Evolutionary conservation across 2,113 vertebrate species (phyloP), one percentile per base, ranked within the genome.

Genomic region (Psammodynastes pulverulentus): DNA sequence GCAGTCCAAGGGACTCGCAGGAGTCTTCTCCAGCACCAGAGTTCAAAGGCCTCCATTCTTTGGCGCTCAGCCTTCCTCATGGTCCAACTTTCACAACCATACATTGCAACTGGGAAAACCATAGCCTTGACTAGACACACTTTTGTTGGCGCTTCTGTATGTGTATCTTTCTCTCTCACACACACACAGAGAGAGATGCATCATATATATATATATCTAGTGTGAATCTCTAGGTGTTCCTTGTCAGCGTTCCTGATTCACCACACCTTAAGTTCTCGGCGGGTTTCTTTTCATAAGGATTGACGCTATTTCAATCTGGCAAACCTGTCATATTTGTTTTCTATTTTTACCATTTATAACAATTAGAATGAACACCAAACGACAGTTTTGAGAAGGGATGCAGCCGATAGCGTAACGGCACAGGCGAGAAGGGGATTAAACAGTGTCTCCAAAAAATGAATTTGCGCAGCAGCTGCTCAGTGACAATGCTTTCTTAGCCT

Each of bases 371-470:
- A 79, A 19, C 34, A 79, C 34, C 2, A 6, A 79, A 79, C 21
- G 67, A 39, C 88, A 94, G 54, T 92, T 92, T 48, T 95, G 91
- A 94, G 89, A 51, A 52, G 88, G 53, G 89, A 96, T 95, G 26
- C 93, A 93, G 49, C n/a, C 88, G 90, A 4, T 56, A 91, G 92
- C 95, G 7, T 17, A 34, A n/a, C 84, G 56, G 86, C 94, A 48
- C 54, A n/a, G 79, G 4, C n/a, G 46, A 95, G 88, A 95, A 95
- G 87, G 45, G 1, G 90, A 94, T 93, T 95, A 96, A 94, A 49
- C 9, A 94, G 49, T 8, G 58, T 92, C 88, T 91, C 24, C 89
- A 67, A 93, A 93, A 94, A 91, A 86, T 86, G 91, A 91, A 93
- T 96, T 93, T 95, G 48, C 90, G 29, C 0, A 1, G 89, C 48